Base-by-base conservation (phyloP, 2,113 vertebrate species). In the Phyllostomus hastatus region DNA sequence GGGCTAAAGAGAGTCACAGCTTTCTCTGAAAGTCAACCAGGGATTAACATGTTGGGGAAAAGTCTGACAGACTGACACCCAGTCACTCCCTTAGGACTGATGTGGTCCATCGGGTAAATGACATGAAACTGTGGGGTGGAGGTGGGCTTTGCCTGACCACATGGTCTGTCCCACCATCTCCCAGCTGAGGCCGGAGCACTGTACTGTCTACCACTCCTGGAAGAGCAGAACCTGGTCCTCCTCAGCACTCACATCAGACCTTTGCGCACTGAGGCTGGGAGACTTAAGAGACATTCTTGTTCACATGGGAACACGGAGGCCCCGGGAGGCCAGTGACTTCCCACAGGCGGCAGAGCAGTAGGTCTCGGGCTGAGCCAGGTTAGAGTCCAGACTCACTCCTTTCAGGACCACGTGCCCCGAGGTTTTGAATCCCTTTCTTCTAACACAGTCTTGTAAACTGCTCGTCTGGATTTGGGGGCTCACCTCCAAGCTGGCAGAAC, bases 171-270 rank as follows among this genome's bases (percentile, higher is more conserved):
- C 24, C 10, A 0, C 67, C 28, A 33, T 59, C 20, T 38, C 3
- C 11, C 66, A 64, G 26, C 3, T 14, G 43, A 3, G 35, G 28
- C 43, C n/a, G 46, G 48, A 31, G 19, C 1, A 4, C 4, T 31
- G 33, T 24, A 5, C 1, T 7, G 9, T 2, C 26, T 5, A 6
- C 33, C 16, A 26, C 1, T 14, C 11, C 69, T 72, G 1, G 28
- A 43, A 3, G 69, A 57, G 73, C 70, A 66, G 43, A 43, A 7
- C 33, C 6, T 7, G 24, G 4, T 41, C 33, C 48, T 66, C 48
- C 54, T 33, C 15, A 24, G 16, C 26, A 28, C 61, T 61, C 50
- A 10, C 12, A 1, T 50, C 9, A 15, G 57, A 46, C 20, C 31
- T 50, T 83, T 80, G n/a, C 9, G 19, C 14, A 19, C 8, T 46